phyloP scores from a whole-genome alignment of 2,888 invertebrate genomes.

The Sarcophaga variegata region DNA sequence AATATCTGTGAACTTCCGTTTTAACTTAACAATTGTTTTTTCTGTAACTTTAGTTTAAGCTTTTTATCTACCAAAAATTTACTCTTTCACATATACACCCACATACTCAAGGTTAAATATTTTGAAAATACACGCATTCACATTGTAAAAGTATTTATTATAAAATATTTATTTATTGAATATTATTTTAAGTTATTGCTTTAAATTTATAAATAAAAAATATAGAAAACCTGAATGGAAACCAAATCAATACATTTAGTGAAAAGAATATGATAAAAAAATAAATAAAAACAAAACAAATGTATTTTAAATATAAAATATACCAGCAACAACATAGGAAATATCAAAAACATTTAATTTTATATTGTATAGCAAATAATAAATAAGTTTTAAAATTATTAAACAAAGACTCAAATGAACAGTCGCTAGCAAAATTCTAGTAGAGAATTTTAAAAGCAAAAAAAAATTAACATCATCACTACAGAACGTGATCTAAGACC shows the following conservation, averaged over 20 bases:
- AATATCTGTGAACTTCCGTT: too few relatives aligned
- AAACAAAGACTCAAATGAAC: conserved; percentile 46
- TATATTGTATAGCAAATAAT: conserved; percentile 21
- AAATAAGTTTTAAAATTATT: background rate
- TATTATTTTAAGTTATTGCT: conserved; percentile 62
- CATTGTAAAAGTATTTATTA: conserved; percentile 17
- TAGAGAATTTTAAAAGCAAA: conserved; percentile 32
- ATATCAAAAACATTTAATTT: background rate
- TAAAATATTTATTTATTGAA: conserved; percentile 57
- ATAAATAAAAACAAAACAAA: background rate
- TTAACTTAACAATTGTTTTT: too few relatives aligned
- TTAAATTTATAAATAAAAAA: conserved; percentile 12
- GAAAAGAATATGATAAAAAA: conserved; percentile 27
- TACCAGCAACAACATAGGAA: conserved; percentile 14
- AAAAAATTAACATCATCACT: conserved; percentile 24
- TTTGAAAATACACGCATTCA: background rate
- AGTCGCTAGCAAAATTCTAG: conserved; percentile 42
- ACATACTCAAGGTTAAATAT: too few relatives aligned
- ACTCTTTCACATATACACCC: too few relatives aligned
- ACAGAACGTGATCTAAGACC: conserved; percentile 46
- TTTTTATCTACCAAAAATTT: too few relatives aligned
- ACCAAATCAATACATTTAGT: conserved; percentile 86
- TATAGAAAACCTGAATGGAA: conserved; percentile 84
- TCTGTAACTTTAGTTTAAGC: too few relatives aligned
- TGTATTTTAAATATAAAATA: too few relatives aligned